Percentiles rank a stretch among this genome's conserved stretches.
Evolutionary conservation across 2,797 vertebrate genomes (phyloP).

Genomic region (Chaetophractus vellerosus): DNA sequence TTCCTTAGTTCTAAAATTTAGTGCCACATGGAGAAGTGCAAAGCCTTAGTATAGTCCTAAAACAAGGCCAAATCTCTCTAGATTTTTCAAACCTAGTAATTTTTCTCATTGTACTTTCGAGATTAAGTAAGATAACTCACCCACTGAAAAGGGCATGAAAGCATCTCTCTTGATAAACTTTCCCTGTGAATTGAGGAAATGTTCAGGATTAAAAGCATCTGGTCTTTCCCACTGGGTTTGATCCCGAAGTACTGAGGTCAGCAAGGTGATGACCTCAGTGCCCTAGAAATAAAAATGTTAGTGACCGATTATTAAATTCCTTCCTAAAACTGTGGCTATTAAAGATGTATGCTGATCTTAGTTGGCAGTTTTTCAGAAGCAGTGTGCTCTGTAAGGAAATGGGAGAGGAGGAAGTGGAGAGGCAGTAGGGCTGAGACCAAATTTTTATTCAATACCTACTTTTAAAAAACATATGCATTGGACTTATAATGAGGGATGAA

Average conservation of each 20-base stretch:
- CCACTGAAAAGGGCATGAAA: conserved; percentile 88
- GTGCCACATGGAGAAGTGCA: background rate
- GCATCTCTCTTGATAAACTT: conserved; percentile 88
- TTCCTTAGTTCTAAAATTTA: background rate
- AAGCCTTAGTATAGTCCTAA: background rate
- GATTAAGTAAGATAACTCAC: background rate
- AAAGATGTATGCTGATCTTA: fast-evolving
- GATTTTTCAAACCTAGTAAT: background rate
- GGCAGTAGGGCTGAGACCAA: background rate
- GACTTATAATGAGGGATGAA: background rate
- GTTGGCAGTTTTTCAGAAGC: background rate
- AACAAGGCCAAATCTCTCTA: background rate
- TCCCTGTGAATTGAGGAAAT: conserved; percentile 85
- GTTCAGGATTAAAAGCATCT: conserved; percentile 87
- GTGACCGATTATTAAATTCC: background rate
- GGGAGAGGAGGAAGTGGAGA: background rate
- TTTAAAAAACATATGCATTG: background rate
- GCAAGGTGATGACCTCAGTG: conserved; percentile 85
- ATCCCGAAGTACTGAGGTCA: conserved; percentile 87
- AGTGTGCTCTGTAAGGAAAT: background rate
- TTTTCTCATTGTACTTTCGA: background rate
- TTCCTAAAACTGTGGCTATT: background rate
- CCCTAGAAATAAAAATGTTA: conserved; percentile 81
- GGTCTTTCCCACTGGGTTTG: conserved; percentile 87
- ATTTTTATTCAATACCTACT: background rate